Evolutionary conservation across 2,888 invertebrate genomes (phyloP).

Genomic region (Nymphalis urticae): DNA sequence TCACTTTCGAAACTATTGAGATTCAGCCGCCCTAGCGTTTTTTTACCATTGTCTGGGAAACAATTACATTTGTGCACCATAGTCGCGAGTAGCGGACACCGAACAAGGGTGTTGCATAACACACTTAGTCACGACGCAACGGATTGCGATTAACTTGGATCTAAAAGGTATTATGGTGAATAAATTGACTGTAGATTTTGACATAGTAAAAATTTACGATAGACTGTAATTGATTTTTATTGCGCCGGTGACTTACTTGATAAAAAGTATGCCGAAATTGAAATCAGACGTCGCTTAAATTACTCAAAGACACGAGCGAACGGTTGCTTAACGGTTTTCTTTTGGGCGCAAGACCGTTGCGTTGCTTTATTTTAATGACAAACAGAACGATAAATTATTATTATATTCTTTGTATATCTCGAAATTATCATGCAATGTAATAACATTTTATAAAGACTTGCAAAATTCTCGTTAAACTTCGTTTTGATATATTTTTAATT

Average conservation of each 20-base stretch:
- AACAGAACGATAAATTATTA: conserved; percentile 24
- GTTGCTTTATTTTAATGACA: conserved; percentile 23
- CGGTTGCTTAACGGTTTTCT: conserved; percentile 30
- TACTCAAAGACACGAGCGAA: conserved; percentile 41
- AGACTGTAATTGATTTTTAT: conserved; percentile 43
- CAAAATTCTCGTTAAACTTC: background rate
- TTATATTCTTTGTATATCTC: conserved; percentile 3
- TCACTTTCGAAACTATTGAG: conserved; percentile 76
- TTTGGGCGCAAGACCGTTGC: conserved; percentile 17
- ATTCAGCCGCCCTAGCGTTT: conserved; percentile 59
- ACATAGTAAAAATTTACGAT: conserved; percentile 38
- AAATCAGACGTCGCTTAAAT: conserved; percentile 41
- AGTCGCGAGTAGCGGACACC: conserved; percentile 16
- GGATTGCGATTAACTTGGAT: conserved; percentile 41
- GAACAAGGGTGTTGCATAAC: conserved; percentile 53
- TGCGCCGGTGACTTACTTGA: conserved; percentile 40
- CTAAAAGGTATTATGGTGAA: conserved; percentile 48
- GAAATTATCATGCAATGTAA: conserved; percentile 10
- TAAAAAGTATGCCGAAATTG: conserved; percentile 40
- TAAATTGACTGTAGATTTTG: conserved; percentile 52
- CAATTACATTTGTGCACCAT: conserved; percentile 38
- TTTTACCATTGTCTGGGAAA: conserved; percentile 60
- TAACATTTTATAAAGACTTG: background rate
- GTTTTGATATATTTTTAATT: background rate
- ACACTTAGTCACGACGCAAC: conserved; percentile 53